A percentile compares a stretch with the other conserved stretches of the same genome.
Conservation (phyloP, 2,113 vertebrate genomes). For the Phylloscopus whistleri region DNA sequence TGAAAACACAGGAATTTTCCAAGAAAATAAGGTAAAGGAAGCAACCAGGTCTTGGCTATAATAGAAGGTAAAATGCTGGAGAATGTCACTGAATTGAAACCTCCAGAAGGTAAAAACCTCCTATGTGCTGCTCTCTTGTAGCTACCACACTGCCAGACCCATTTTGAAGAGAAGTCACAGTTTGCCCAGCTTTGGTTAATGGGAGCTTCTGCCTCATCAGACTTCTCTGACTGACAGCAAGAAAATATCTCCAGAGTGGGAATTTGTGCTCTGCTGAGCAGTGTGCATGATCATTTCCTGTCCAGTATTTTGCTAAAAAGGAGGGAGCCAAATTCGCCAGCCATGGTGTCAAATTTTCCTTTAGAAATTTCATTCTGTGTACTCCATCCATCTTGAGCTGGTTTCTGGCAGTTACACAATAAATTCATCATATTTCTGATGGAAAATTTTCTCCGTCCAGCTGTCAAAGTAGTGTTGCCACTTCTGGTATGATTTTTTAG, state of each 20-base stretch:
- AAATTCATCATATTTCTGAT: background rate
- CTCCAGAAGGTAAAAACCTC: background rate
- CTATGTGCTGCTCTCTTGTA: background rate
- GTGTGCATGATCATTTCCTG: background rate
- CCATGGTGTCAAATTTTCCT: background rate
- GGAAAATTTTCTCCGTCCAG: background rate
- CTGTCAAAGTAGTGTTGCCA: background rate
- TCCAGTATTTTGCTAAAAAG: background rate
- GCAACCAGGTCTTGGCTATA: background rate
- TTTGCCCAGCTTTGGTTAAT: background rate
- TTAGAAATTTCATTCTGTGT: background rate
- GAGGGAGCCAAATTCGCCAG: background rate
- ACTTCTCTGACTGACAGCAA: background rate
- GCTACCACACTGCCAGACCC: background rate
- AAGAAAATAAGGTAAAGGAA: background rate
- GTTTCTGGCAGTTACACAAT: background rate
- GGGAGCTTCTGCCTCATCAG: background rate
- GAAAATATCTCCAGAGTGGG: background rate
- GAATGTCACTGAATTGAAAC: background rate
- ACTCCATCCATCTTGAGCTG: background rate
- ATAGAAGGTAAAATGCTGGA: background rate
- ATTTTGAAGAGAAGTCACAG: background rate
- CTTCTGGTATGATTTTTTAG: background rate
- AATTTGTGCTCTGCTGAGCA: background rate
- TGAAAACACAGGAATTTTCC: background rate